These are phyloP conservation scores for Diabrotica virgifera DNA, from an alignment of 1,140 invertebrate species.

Conservation along the genomic window DNA sequence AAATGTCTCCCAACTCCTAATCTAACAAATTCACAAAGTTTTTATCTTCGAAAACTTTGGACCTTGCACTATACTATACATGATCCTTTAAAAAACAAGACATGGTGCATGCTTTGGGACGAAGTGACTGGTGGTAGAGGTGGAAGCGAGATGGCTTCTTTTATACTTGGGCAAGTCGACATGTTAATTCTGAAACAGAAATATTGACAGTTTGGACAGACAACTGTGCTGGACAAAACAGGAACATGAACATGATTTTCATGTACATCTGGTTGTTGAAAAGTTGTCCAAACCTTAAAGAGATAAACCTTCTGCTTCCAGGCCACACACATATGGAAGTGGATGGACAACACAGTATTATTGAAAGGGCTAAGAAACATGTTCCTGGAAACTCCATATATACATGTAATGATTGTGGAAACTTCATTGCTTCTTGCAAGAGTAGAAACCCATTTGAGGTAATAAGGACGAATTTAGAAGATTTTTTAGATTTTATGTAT, in stretches of 20 bases:
- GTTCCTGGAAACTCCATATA: slow-evolving; percentile 3
- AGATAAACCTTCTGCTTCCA: slow-evolving; percentile 13
- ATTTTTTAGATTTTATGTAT: slow-evolving; percentile 7
- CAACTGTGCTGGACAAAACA: slow-evolving; percentile 16
- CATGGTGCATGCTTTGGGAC: slow-evolving; percentile 6
- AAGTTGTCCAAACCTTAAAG: background rate
- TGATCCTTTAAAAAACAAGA: slow-evolving; percentile 7
- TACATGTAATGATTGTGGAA: slow-evolving; percentile 11
- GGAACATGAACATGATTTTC: slow-evolving; percentile 18
- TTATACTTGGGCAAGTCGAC: slow-evolving; percentile 6
- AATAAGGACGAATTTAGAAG: slow-evolving; percentile 2
- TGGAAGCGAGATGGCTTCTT: slow-evolving; percentile 4
- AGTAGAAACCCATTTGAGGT: background rate
- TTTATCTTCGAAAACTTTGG: slow-evolving; percentile 11
- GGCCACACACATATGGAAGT: slow-evolving; percentile 18
- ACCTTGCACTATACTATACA: slow-evolving; percentile 9
- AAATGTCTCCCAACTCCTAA: slow-evolving; percentile 1
- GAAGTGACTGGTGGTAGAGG: slow-evolving; percentile 4
- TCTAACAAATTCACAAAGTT: slow-evolving; percentile 14
- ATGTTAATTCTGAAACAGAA: background rate
- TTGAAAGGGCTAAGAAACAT: slow-evolving; percentile 15
- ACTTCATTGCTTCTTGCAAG: slow-evolving; percentile 1
- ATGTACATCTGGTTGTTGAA: slow-evolving; percentile 13
- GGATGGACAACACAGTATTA: slow-evolving; percentile 6
- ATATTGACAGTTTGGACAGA: slow-evolving; percentile 17